These are phyloP conservation scores for Shargacucullia verbasci DNA, from an alignment of 2,888 invertebrate species.

Conservation along the genomic window DNA sequence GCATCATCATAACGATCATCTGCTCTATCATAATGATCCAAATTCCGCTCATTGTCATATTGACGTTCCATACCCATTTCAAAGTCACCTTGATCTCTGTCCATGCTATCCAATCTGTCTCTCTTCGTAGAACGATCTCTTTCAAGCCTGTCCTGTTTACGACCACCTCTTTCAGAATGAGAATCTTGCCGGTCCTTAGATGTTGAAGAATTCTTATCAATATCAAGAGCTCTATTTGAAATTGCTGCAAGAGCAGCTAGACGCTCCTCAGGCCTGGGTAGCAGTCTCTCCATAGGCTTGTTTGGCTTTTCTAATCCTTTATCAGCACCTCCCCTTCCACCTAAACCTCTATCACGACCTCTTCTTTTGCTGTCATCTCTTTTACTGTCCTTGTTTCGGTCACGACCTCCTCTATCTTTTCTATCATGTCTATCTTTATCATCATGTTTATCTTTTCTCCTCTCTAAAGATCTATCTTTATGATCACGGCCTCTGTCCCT, in stretches of 20 bases:
- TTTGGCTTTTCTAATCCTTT: conserved; percentile 90
- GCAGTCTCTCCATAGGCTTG: conserved; percentile 89
- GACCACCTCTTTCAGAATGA: conserved; percentile 83
- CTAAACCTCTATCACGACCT: conserved; percentile 83
- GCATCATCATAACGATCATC: conserved; percentile 84
- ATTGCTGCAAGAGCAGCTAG: conserved; percentile 89
- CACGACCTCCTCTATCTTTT: conserved; percentile 92
- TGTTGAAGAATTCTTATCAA: conserved; percentile 82
- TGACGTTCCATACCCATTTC: conserved; percentile 81
- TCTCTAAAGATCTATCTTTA: conserved; percentile 85
- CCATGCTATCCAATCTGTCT: conserved; percentile 83
- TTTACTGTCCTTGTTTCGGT: conserved; percentile 87
- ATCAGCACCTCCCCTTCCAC: conserved; percentile 80
- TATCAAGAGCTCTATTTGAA: conserved; percentile 81
- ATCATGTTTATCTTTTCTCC: conserved; percentile 87
- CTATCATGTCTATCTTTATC: conserved; percentile 90
- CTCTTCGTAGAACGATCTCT: conserved; percentile 86
- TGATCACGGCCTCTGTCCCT: conserved; percentile 87
- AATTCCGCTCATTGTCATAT: conserved; percentile 83
- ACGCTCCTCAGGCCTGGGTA: conserved; percentile 91
- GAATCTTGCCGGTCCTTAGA: conserved; percentile 85
- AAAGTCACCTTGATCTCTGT: conserved; percentile 85
- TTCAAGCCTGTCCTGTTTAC: conserved; percentile 85
- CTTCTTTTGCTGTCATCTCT: conserved; percentile 87
- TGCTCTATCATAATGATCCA: conserved; percentile 86